phyloP scores from a whole-genome alignment of 2,797 vertebrate species.

The Myiothlypis coronata region DNA sequence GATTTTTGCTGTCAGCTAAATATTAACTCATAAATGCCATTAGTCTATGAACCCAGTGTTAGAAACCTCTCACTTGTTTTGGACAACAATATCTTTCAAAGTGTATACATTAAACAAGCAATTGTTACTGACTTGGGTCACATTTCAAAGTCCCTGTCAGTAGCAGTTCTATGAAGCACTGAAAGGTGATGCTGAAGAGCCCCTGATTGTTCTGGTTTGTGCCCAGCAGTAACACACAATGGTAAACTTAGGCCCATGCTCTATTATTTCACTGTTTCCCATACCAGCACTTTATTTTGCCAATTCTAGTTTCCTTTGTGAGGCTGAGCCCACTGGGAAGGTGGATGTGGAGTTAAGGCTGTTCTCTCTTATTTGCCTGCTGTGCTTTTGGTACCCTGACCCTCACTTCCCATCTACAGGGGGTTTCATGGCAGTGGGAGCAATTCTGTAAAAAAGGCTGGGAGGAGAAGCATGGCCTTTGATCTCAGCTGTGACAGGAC shows the following conservation, averaged over 20 bases:
- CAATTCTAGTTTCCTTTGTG: background rate
- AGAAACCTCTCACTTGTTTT: background rate
- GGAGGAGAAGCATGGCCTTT: background rate
- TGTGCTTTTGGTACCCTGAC: background rate
- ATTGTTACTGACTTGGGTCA: background rate
- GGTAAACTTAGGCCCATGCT: fast-evolving
- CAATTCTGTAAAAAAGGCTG: background rate
- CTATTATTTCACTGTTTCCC: background rate
- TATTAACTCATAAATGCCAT: background rate
- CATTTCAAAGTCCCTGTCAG: background rate
- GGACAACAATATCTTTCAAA: background rate
- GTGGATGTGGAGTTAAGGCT: background rate
- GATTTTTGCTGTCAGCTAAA: background rate
- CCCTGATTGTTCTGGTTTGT: background rate
- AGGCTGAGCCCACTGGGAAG: background rate
- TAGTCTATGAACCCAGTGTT: background rate
- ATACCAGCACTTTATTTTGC: background rate
- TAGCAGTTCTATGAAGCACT: background rate
- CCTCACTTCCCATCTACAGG: background rate
- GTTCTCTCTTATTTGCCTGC: background rate
- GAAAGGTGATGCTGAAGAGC: background rate
- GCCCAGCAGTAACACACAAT: background rate
- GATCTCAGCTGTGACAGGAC: background rate
- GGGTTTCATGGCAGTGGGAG: background rate
- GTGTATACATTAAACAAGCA: background rate